These are phyloP conservation scores for Aphaenogaster rudis DNA, from an alignment of 1,140 invertebrate species.

Conservation along the genomic window DNA sequence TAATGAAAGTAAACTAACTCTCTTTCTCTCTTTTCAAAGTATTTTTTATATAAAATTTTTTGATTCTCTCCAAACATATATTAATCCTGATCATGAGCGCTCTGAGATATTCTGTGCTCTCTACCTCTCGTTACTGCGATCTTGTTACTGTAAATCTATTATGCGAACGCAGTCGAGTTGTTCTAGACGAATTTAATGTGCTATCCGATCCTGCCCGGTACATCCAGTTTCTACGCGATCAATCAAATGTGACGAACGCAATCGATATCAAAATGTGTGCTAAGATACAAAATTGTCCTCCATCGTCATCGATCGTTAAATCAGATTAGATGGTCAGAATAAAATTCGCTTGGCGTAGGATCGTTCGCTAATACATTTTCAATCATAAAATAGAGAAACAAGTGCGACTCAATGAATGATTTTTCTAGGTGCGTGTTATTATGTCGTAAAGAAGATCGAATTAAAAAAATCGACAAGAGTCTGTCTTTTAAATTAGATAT, in stretches of 20 bases:
- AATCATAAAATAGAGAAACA: not conserved
- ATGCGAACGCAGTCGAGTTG: not conserved
- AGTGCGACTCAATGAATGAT: conserved; percentile 4
- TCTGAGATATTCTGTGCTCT: conserved; percentile 45
- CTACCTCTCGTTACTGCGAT: conserved; percentile 35
- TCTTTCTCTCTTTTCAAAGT: not conserved
- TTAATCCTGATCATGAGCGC: not conserved
- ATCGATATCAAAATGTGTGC: conserved; percentile 58
- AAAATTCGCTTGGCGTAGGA: conserved; percentile 23
- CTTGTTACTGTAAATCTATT: not conserved
- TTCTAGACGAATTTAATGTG: conserved; percentile 37
- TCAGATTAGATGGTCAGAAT: conserved; percentile 48
- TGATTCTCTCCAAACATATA: not conserved
- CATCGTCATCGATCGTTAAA: conserved; percentile 23
- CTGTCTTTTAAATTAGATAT: not conserved
- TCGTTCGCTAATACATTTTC: conserved; percentile 39
- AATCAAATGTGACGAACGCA: conserved; percentile 56
- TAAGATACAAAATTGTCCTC: conserved; percentile 49
- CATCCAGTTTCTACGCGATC: conserved; percentile 37
- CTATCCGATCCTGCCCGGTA: conserved; percentile 38
- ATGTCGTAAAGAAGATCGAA: not conserved
- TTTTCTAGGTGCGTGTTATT: not conserved
- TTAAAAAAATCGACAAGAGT: not conserved
- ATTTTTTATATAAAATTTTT: not conserved
- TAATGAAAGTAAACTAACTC: conserved; percentile 7